A percentile compares a stretch with the other conserved stretches of the same genome.
phyloP scores from a whole-genome alignment of 64 coral and sea anemone species.

The Actinia equina region DNA sequence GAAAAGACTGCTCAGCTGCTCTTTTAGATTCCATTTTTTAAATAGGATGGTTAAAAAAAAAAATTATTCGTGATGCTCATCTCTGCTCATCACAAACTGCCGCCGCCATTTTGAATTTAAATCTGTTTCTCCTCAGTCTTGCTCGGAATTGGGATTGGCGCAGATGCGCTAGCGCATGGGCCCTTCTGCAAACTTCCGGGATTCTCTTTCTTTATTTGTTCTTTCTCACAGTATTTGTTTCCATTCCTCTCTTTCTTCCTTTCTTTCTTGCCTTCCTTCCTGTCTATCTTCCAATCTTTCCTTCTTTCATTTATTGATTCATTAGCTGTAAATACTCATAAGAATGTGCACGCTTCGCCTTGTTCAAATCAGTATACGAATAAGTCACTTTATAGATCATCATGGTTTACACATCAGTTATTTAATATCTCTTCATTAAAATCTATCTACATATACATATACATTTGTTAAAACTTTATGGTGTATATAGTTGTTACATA shows the following conservation, averaged over 20 bases:
- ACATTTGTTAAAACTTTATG: conserved; percentile 17
- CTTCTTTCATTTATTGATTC: too few relatives aligned
- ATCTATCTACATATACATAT: conserved; percentile 5
- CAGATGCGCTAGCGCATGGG: background rate
- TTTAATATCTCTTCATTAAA: background rate
- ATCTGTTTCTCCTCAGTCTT: background rate
- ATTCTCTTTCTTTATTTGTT: background rate
- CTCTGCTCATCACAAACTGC: background rate
- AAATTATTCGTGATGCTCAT: background rate
- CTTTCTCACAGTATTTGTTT: too few relatives aligned
- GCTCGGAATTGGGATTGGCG: background rate
- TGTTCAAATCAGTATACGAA: background rate
- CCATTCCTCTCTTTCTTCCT: too few relatives aligned
- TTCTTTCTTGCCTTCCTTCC: too few relatives aligned
- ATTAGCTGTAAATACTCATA: too few relatives aligned
- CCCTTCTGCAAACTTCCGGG: too few relatives aligned
- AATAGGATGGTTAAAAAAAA: background rate
- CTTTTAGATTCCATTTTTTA: background rate
- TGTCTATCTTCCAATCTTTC: too few relatives aligned
- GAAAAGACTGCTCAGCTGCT: conserved; percentile 30
- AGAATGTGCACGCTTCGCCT: too few relatives aligned
- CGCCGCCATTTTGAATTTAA: background rate
- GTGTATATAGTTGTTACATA: background rate
- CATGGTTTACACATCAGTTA: background rate
- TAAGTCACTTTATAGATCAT: background rate